These are phyloP conservation scores for Coracias cyanogaster DNA, from an alignment of 2,797 vertebrate genomes.

Conservation along the genomic window DNA sequence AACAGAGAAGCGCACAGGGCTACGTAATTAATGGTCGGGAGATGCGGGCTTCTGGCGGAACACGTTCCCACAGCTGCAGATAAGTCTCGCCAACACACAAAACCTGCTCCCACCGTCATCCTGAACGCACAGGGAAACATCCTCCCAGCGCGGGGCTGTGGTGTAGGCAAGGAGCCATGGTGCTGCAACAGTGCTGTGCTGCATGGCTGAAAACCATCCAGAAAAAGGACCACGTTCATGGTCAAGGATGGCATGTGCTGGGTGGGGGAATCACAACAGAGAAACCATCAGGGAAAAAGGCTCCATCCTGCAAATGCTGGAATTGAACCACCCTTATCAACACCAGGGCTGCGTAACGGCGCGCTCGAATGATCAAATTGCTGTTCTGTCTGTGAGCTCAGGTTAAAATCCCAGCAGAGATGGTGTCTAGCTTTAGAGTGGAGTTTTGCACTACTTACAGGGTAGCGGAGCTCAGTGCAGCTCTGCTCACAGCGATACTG, in stretches of 20 bases:
- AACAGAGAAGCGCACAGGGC: background rate
- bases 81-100: background rate
- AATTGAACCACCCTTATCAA: background rate
- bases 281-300: background rate
- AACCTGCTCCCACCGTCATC: background rate
- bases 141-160: rapidly evolving
- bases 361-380: background rate
- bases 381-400: background rate
- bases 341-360: background rate
- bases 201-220: background rate
- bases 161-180: background rate
- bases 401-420: background rate
- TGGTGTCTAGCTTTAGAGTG: background rate
- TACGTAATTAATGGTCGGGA: background rate
- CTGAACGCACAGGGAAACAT: rapidly evolving
- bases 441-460: background rate
- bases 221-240: background rate
- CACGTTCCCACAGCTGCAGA: background rate
- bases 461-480: background rate
- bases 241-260: background rate
- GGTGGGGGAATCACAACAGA: background rate
- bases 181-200: background rate
- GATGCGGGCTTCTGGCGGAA: background rate
- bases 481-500: background rate
- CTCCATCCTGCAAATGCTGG: background rate